These are phyloP conservation scores for Lamellibrachia satsuma DNA, from an alignment of 2,888 invertebrate species.

Conservation along the genomic window DNA sequence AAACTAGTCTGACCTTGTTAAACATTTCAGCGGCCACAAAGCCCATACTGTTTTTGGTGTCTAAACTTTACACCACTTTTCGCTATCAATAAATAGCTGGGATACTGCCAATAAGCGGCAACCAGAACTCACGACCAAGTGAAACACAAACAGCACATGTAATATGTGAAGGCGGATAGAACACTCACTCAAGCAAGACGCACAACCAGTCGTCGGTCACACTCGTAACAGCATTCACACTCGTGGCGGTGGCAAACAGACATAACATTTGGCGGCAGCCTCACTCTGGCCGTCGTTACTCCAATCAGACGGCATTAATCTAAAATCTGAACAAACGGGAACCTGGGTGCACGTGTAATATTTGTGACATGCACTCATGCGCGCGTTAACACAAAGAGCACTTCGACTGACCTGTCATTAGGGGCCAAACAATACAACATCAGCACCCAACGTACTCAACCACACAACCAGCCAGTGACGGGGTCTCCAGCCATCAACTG, in stretches of 20 bases:
- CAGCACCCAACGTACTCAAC: constrained; percentile 17
- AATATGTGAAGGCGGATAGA: not conserved
- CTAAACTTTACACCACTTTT: not conserved
- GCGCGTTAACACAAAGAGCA: no score
- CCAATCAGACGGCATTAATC: not conserved
- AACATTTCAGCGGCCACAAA: not conserved
- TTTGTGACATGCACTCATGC: not conserved
- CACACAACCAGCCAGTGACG: not conserved
- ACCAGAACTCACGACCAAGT: not conserved
- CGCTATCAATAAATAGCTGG: not conserved
- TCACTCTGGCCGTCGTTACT: not conserved
- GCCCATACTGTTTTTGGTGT: not conserved
- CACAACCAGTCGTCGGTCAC: constrained; percentile 3
- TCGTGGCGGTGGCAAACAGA: not conserved
- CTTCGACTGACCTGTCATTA: not conserved
- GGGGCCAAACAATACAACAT: not conserved
- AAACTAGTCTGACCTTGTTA: not conserved
- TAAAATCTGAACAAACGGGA: not conserved
- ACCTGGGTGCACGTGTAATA: constrained; percentile 1
- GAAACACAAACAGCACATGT: not conserved
- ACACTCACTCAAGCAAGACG: not conserved
- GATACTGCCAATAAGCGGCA: not conserved
- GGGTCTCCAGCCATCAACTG: not conserved
- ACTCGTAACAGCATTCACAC: not conserved
- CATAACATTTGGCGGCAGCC: not conserved